Evolutionary conservation across 1,140 invertebrate species (phyloP).

Genomic region (Acromyrmex echinatior): DNA sequence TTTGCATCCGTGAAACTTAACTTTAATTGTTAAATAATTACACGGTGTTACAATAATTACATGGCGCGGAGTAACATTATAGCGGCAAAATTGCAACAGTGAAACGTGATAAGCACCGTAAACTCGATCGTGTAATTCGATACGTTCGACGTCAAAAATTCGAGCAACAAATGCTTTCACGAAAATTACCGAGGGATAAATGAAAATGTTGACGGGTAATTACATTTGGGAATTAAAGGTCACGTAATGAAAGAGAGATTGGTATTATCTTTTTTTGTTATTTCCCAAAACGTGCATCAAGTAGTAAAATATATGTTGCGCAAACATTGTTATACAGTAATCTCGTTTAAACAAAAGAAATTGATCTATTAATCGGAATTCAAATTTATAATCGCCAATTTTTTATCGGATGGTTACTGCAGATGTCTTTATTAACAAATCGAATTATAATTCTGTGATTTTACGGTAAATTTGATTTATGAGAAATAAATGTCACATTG

Average conservation of each 20-base stretch:
- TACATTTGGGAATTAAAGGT: background rate
- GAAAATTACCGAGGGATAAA: background rate
- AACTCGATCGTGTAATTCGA: conserved; percentile 16
- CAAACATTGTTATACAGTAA: background rate
- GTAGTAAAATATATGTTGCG: background rate
- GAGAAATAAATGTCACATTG: background rate
- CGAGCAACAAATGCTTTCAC: background rate
- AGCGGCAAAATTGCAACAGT: conserved; percentile 17
- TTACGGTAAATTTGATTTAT: background rate
- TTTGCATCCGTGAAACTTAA: background rate
- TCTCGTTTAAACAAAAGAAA: background rate
- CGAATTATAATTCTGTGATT: background rate
- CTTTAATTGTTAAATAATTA: conserved; percentile 45
- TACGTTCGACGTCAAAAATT: background rate
- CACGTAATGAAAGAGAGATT: background rate
- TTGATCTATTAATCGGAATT: conserved; percentile 6
- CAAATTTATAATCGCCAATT: background rate
- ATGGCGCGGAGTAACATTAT: background rate
- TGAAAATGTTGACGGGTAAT: conserved; percentile 37
- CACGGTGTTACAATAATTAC: background rate
- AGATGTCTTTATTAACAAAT: background rate
- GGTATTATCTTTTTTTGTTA: background rate
- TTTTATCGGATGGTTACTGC: background rate
- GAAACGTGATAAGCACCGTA: conserved; percentile 8
- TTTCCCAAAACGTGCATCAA: background rate